phyloP scores from a whole-genome alignment of 2,888 invertebrate genomes.

The Lypha dubia region DNA sequence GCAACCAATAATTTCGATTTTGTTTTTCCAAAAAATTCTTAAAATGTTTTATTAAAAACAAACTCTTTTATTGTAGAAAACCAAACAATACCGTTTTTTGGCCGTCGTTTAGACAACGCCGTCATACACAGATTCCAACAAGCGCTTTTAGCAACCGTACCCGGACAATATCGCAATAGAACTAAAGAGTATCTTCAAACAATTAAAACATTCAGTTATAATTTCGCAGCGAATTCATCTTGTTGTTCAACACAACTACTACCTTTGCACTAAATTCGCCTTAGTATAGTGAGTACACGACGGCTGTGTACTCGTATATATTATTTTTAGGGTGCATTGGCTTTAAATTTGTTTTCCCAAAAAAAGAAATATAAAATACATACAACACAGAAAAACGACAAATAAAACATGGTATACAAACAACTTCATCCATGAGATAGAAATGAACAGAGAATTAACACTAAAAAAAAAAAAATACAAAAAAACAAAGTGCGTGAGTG shows the following conservation, averaged over 20 bases:
- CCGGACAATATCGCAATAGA: constrained; percentile 70
- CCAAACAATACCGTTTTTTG: constrained; percentile 50
- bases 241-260: background rate
- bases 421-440: constrained; percentile 50
- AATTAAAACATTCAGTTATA: constrained; percentile 51
- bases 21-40: constrained; percentile 1
- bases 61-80: constrained; percentile 2
- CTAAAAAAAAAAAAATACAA: background rate
- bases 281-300: background rate
- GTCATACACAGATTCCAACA: constrained; percentile 10
- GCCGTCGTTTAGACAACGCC: constrained; percentile 33
- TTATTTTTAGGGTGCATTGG: constrained; percentile 63
- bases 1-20: background rate
- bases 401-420: constrained; percentile 46
- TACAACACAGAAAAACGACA: background rate
- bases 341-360: constrained; percentile 43
- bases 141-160: constrained; percentile 70
- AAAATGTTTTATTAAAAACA: background rate
- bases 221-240: constrained; percentile 61
- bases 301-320: background rate
- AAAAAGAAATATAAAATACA: background rate
- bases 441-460: constrained; percentile 24
- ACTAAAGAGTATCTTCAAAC: constrained; percentile 64
- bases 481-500: too few relatives aligned
- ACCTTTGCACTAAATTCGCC: constrained; percentile 51